Conservation (phyloP, 2,113 vertebrate species). For the Leptosomus discolor region DNA sequence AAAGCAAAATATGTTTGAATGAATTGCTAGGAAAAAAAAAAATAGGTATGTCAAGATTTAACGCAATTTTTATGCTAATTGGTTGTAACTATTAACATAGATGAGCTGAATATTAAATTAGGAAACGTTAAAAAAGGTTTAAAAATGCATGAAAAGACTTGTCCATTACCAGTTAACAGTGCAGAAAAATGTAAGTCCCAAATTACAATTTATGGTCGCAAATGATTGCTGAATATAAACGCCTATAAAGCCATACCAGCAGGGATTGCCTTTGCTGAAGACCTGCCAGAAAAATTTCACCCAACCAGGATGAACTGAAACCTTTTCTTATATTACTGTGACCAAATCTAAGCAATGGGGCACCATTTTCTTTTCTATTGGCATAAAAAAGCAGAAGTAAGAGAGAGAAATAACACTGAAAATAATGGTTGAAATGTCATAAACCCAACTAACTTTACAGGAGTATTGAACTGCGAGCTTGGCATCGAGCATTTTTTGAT, state of each 20-base stretch:
- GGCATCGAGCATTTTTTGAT: background rate
- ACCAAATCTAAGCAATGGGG: background rate
- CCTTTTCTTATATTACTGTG: background rate
- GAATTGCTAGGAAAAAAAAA: background rate
- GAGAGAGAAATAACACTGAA: background rate
- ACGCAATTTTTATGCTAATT: constrained; percentile 19
- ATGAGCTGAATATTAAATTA: background rate
- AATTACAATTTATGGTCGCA: background rate
- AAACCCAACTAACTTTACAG: background rate
- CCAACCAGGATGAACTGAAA: background rate
- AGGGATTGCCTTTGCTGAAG: background rate
- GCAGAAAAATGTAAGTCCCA: background rate
- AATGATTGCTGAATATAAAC: background rate
- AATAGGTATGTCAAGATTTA: background rate
- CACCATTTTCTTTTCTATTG: background rate
- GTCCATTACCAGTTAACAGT: background rate
- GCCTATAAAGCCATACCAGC: background rate
- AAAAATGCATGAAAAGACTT: background rate
- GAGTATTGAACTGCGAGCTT: background rate
- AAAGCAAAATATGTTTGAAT: background rate
- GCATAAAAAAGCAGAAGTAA: background rate
- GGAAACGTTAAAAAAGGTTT: background rate
- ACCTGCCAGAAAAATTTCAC: background rate
- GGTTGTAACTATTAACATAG: background rate
- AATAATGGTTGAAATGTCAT: background rate